A percentile compares a stretch with the other conserved stretches of the same genome.
These are phyloP conservation scores for Listronotus oregonensis DNA, from an alignment of 1,140 invertebrate species.

Conservation along the genomic window DNA sequence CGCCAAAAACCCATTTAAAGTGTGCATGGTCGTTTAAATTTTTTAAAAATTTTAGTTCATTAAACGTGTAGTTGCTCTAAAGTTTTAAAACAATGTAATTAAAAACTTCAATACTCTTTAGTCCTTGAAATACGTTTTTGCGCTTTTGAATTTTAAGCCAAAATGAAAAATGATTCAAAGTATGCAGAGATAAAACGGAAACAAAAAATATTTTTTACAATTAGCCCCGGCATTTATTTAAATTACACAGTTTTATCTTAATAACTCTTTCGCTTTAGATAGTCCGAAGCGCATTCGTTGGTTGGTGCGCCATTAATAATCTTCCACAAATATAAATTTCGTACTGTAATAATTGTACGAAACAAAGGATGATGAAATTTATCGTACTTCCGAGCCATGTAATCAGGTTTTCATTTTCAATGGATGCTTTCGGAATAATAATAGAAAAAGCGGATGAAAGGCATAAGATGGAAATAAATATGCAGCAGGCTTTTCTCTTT, in stretches of 20 bases:
- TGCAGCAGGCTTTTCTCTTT: slow-evolving; percentile 35
- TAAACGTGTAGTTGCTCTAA: no score
- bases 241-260: slow-evolving; percentile 2
- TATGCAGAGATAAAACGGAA: not conserved
- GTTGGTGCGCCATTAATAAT: slow-evolving; percentile 29
- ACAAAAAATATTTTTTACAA: slow-evolving; percentile 4
- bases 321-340: slow-evolving; percentile 35
- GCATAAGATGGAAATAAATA: slow-evolving; percentile 41
- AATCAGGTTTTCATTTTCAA: slow-evolving; percentile 42
- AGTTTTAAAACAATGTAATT: no score
- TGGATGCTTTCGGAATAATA: slow-evolving; percentile 38
- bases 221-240: slow-evolving; percentile 8
- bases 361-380: slow-evolving; percentile 44
- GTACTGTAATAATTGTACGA: slow-evolving; percentile 36
- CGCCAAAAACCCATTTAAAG: no score
- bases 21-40: no score
- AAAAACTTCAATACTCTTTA: no score
- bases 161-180: not conserved
- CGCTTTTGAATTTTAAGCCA: no score
- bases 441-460: slow-evolving; percentile 35
- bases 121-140: no score
- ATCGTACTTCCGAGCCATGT: slow-evolving; percentile 34
- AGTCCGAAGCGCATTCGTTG: not conserved
- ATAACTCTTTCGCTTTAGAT: not conserved
- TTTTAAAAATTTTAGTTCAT: no score